Percentiles rank a stretch among this genome's conserved stretches.
Evolutionary conservation across 2,113 vertebrate species (phyloP).

Genomic region (Apistogramma diplotaenia): DNA sequence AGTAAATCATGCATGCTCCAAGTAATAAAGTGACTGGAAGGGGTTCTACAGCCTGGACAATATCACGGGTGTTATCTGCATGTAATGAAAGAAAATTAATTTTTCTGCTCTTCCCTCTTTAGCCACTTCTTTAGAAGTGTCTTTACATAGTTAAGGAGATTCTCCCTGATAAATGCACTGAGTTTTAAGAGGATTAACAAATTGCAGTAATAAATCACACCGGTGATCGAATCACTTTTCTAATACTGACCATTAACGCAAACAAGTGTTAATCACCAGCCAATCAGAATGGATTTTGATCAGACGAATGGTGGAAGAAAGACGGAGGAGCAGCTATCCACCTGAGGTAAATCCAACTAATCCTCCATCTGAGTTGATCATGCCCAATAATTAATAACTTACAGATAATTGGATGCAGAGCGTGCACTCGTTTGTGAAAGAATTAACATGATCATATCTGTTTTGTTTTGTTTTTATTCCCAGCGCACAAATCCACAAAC

Average conservation of each 20-base stretch:
- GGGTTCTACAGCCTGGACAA: not conserved
- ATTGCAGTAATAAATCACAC: constrained; percentile 18
- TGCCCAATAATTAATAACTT: constrained; percentile 20
- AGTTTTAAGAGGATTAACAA: not conserved
- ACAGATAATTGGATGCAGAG: constrained; percentile 32
- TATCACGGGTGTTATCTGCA: constrained; percentile 23
- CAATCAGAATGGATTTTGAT: constrained; percentile 72
- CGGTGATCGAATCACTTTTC: constrained; percentile 44
- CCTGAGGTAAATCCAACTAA: constrained; percentile 67
- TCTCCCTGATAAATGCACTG: not conserved
- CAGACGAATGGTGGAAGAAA: constrained; percentile 62
- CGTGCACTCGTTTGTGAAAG: not conserved
- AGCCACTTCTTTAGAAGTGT: not conserved
- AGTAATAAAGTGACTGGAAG: constrained; percentile 11
- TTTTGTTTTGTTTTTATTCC: not conserved
- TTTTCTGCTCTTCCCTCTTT: constrained; percentile 17
- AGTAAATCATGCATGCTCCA: constrained; percentile 32
- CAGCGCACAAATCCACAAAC: constrained; percentile 43
- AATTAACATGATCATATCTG: constrained; percentile 13
- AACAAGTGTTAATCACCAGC: constrained; percentile 70
- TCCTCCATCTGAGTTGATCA: constrained; percentile 49
- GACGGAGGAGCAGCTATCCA: constrained; percentile 58
- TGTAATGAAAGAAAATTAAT: constrained; percentile 25
- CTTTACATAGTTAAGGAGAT: not conserved
- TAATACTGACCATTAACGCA: constrained; percentile 62